Evolutionary conservation across 2,888 invertebrate species (phyloP).

Genomic region (Vandiemenella viatica): DNA sequence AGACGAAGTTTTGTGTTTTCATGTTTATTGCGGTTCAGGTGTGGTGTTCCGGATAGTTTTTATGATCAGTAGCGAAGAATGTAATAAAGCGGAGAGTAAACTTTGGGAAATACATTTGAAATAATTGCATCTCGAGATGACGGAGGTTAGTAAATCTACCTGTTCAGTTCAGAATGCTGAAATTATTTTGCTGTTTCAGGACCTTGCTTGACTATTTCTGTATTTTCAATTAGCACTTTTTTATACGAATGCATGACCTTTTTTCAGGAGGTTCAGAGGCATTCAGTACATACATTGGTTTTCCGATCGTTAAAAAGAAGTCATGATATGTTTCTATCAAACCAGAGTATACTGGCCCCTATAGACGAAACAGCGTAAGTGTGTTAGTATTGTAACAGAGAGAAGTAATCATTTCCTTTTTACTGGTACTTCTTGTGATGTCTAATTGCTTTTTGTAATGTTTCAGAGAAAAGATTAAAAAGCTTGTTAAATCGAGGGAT

Average conservation of each 20-base stretch:
- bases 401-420: background rate
- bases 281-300: constrained; percentile 91
- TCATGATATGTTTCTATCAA: constrained; percentile 91
- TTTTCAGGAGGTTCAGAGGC: constrained; percentile 72
- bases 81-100: too few relatives aligned
- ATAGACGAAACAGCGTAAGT: constrained; percentile 72
- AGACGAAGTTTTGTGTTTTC: too few relatives aligned
- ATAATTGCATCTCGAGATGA: background rate
- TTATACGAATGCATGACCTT: background rate
- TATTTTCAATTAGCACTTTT: background rate
- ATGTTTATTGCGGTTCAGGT: too few relatives aligned
- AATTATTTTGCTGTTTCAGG: background rate
- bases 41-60: too few relatives aligned
- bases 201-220: background rate
- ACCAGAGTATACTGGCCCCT: constrained; percentile 72
- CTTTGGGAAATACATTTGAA: too few relatives aligned
- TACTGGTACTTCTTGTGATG: background rate
- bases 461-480: constrained; percentile 55
- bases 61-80: too few relatives aligned
- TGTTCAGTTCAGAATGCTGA: background rate
- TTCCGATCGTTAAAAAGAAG: constrained; percentile 93
- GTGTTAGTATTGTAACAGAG: constrained; percentile 4
- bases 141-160: background rate
- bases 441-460: constrained; percentile 5
- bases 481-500: constrained; percentile 62